Conservation (phyloP, 2,113 vertebrate genomes). For the Microtus oregoni region DNA sequence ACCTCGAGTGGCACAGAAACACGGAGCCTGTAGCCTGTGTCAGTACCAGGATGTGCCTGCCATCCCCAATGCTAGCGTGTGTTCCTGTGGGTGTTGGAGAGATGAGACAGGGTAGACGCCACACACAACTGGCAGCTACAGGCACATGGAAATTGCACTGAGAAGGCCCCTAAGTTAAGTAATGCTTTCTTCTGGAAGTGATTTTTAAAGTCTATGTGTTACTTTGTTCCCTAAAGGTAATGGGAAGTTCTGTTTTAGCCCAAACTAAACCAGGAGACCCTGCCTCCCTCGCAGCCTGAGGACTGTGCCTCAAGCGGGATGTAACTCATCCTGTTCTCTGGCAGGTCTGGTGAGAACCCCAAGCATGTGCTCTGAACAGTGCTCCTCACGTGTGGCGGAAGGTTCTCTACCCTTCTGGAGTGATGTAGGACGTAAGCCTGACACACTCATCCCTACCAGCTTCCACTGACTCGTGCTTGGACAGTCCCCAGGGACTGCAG, state of each 20-base stretch:
- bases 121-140: no score
- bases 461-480: not conserved
- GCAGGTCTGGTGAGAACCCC: not conserved
- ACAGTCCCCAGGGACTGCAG: not conserved
- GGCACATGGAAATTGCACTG: not conserved
- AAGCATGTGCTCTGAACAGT: not conserved
- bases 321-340: no score
- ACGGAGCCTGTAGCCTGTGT: not conserved
- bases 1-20: not conserved
- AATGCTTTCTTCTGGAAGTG: not conserved
- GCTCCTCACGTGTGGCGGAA: not conserved
- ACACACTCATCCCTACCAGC: not conserved
- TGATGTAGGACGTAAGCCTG: not conserved
- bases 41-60: slow-evolving; percentile 62
- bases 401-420: not conserved
- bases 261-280: not conserved
- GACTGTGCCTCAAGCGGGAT: not conserved
- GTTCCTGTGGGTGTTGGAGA: not conserved
- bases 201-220: not conserved
- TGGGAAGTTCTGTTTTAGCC: not conserved
- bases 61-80: slow-evolving; percentile 25
- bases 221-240: not conserved
- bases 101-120: rapidly evolving
- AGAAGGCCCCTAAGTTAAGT: not conserved
- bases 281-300: rapidly evolving